Conservation (phyloP, 2,113 vertebrate genomes). For the Parotia lawesii region DNA sequence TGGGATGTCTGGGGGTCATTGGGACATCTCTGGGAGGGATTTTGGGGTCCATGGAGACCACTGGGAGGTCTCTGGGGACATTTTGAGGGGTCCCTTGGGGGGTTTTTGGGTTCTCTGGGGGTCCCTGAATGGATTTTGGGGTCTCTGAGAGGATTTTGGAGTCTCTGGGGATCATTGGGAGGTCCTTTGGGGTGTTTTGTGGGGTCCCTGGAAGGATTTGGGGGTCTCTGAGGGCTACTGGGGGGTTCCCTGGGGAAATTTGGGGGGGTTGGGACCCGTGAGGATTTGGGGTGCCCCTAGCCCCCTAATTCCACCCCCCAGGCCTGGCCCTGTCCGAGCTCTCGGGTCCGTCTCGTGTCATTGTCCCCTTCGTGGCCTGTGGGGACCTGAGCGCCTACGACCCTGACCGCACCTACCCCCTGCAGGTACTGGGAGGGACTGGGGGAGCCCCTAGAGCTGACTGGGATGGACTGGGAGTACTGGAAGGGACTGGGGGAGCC, state of each 20-base stretch:
- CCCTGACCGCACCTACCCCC: not conserved
- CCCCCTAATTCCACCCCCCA: not conserved
- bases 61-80: not conserved
- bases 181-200: not conserved
- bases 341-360: not conserved
- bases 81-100: not conserved
- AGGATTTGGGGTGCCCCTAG: not conserved
- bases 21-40: no score
- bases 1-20: not conserved
- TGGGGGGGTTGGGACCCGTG: not conserved
- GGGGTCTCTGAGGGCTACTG: not conserved
- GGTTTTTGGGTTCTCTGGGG: no score
- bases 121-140: not conserved
- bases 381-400: not conserved
- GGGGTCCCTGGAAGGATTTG: not conserved
- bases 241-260: not conserved
- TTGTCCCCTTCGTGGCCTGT: not conserved
- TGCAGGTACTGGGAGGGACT: not conserved
- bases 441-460: not conserved
- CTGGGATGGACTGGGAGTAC: not conserved
- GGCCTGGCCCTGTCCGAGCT: not conserved
- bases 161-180: not conserved
- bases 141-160: not conserved
- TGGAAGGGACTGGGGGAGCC: not conserved
- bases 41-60: not conserved